Evolutionary conservation across 2,797 vertebrate genomes (phyloP), one percentile per base, ranked within the genome.

Genomic region (Protonibea diacanthus): DNA sequence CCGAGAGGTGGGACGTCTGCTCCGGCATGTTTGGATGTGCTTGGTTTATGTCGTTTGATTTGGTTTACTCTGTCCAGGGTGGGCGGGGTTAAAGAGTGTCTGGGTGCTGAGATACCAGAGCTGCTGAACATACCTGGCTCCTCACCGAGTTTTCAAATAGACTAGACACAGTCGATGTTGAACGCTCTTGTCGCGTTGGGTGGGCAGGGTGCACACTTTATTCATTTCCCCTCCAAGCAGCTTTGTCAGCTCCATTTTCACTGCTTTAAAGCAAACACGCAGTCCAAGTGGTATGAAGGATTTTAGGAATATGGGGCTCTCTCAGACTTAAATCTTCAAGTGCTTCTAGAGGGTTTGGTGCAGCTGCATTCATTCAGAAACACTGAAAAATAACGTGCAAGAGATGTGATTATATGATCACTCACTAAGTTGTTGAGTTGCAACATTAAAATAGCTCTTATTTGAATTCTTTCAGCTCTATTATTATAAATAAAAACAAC

Each of bases 121-220:
- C 89, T 88, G 85, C 82, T 81, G 80, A 86, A 84, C 88, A 88
- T 89, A 87, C 85, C 91, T 86, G 76, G 58, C 85, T 79, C 33
- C 52, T 77, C 65, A 66, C 40, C 5, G 29, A 55, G 71, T 70
- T 89, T 87, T 81, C 79, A 86, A 86, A 88, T 67, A 80, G 69
- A 79, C 71, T 4, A 63, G 51, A 56, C 74, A 66, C 68, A 67
- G 70, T 55, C 67, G 67, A 85, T 86, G 7, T 89, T 67, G 81
- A 76, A 72, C 6, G 8, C 7, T n/a, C 71, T 33, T 0, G 69
- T 68, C 59, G 5, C 29, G 17, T 75, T 79, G 78, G 65, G 70
- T 71, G 72, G 80, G 53, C 80, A 75, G 56, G 48, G 48, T 60
- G 38, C 55, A 70, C 49, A 62, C 69, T 78, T 82, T 69, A 70